A percentile compares a stretch with the other conserved stretches of the same genome.
These are phyloP conservation scores for Entomyzon cyanotis DNA, from an alignment of 2,113 vertebrate genomes.

Conservation along the genomic window DNA sequence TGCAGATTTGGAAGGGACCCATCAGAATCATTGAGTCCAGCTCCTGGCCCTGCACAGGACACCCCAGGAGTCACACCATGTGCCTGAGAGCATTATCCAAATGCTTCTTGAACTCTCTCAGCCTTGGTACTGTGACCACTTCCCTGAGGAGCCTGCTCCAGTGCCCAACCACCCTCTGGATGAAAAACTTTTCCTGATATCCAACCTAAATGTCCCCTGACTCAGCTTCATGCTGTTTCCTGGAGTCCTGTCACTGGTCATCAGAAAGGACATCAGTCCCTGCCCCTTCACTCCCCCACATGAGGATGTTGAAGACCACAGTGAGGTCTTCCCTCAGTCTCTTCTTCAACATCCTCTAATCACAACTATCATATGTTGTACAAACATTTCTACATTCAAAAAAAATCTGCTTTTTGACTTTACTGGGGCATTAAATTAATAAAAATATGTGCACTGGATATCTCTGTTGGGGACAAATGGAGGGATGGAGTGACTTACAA, in stretches of 20 bases:
- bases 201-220: background rate
- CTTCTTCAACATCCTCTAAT: background rate
- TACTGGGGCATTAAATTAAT: background rate
- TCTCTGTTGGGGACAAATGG: background rate
- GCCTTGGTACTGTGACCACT: background rate
- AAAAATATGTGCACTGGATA: background rate
- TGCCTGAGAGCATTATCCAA: background rate
- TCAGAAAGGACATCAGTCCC: background rate
- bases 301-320: background rate
- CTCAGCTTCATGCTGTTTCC: background rate
- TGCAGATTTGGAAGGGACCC: background rate
- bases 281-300: rapidly evolving
- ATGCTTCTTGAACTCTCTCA: background rate
- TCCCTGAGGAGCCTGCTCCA: background rate
- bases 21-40: background rate
- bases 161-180: background rate
- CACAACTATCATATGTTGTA: background rate
- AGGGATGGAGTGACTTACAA: background rate
- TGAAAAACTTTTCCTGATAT: background rate
- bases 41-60: background rate
- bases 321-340: background rate
- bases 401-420: background rate
- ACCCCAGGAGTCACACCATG: background rate
- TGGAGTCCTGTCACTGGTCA: rapidly evolving
- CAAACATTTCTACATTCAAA: background rate